phyloP scores from a whole-genome alignment of 2,797 vertebrate genomes.

The Alca torda region DNA sequence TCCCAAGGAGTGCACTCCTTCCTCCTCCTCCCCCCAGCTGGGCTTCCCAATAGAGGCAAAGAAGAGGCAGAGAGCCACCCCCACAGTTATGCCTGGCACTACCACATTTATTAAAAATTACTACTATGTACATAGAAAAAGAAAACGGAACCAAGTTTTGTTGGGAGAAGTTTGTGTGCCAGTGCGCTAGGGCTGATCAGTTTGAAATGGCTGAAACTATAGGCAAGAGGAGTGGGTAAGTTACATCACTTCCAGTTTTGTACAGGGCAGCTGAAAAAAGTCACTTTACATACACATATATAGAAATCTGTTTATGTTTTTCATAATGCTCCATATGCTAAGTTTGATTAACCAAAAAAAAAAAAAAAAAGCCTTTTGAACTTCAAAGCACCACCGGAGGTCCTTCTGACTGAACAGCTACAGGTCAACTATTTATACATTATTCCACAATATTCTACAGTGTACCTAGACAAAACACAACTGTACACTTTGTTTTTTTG shows the following conservation, averaged over 20 bases:
- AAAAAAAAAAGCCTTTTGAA: constrained; percentile 44
- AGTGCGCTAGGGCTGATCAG: background rate
- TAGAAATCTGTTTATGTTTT: constrained; percentile 3
- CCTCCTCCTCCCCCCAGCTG: too few relatives aligned
- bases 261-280: constrained; percentile 65
- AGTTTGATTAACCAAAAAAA: background rate
- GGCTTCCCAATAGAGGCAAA: accelerated
- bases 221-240: constrained; percentile 1
- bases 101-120: constrained; percentile 84
- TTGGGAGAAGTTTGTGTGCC: background rate
- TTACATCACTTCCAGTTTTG: constrained; percentile 66
- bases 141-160: constrained; percentile 20
- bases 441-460: constrained; percentile 76
- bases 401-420: constrained; percentile 56
- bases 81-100: constrained; percentile 18
- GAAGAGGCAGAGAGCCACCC: constrained; percentile 4
- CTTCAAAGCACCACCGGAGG: constrained; percentile 65
- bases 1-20: accelerated
- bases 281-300: constrained; percentile 68
- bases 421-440: constrained; percentile 74
- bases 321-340: background rate
- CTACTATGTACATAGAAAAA: constrained; percentile 73
- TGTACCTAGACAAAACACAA: constrained; percentile 75
- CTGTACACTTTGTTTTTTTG: constrained; percentile 70
- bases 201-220: constrained; percentile 35